Conservation (phyloP, 2,888 invertebrate genomes). For the Parnassius smintheus region DNA sequence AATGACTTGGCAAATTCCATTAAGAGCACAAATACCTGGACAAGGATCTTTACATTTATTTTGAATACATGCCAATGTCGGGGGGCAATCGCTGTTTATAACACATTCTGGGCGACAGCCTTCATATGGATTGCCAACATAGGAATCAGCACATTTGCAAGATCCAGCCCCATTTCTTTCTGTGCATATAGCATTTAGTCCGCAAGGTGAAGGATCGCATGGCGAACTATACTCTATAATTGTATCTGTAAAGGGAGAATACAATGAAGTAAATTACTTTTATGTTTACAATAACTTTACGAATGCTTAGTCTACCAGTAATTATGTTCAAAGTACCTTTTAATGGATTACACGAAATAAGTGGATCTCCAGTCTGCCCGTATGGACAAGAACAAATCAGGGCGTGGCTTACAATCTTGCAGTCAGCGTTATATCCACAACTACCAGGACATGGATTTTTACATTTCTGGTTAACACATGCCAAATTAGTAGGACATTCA, state of each 20-base stretch:
- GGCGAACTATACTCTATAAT: constrained; percentile 76
- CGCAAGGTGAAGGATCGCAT: constrained; percentile 86
- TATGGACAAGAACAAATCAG: constrained; percentile 84
- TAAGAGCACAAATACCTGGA: constrained; percentile 86
- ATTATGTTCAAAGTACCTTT: constrained; percentile 53
- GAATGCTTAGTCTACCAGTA: too few species aligned
- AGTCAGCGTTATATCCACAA: constrained; percentile 86
- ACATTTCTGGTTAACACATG: constrained; percentile 86
- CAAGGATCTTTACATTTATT: constrained; percentile 91
- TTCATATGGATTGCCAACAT: constrained; percentile 71
- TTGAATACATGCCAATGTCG: constrained; percentile 86
- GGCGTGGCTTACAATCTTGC: constrained; percentile 87
- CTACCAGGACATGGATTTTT: constrained; percentile 85
- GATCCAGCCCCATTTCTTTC: constrained; percentile 84
- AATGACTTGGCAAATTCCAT: constrained; percentile 87
- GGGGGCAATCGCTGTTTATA: constrained; percentile 89
- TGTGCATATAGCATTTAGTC: constrained; percentile 83
- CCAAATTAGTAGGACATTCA: constrained; percentile 83
- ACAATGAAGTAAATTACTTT: neutral
- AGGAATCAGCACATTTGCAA: constrained; percentile 85
- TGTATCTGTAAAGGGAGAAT: constrained; percentile 50
- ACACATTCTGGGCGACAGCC: constrained; percentile 92
- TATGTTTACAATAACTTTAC: too few species aligned
- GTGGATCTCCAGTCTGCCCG: constrained; percentile 85
- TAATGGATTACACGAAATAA: constrained; percentile 66